A percentile compares a stretch with the other conserved stretches of the same genome.
These are phyloP conservation scores for Orientallactaga sibirica DNA, from an alignment of 2,797 vertebrate species.

Conservation along the genomic window DNA sequence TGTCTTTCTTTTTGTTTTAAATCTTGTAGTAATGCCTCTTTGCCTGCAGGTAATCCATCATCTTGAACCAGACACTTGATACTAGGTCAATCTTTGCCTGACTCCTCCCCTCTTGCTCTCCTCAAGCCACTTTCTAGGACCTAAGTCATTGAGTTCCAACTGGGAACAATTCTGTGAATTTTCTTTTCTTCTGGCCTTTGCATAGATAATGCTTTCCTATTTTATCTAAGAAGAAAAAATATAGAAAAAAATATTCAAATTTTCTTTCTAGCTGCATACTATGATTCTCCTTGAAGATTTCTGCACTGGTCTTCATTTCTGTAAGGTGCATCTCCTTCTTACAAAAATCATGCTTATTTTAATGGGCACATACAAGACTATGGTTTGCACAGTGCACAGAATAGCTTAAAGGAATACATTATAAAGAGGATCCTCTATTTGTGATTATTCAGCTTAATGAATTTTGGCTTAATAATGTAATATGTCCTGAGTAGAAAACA, in stretches of 20 bases:
- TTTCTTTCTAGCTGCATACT: neutral
- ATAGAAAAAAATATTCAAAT: neutral
- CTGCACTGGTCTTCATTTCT: neutral
- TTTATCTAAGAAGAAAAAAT: neutral
- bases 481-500: neutral
- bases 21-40: too few relatives aligned
- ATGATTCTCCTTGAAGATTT: neutral
- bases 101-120: neutral
- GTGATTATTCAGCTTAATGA: neutral
- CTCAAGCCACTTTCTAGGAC: neutral
- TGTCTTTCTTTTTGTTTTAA: neutral
- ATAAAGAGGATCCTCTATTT: neutral
- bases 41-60: neutral
- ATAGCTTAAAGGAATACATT: neutral
- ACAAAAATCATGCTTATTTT: neutral
- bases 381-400: neutral
- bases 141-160: neutral
- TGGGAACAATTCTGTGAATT: neutral
- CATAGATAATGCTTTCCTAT: too few relatives aligned
- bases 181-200: neutral
- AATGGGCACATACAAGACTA: neutral
- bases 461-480: neutral
- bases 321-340: neutral
- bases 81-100: neutral
- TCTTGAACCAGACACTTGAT: neutral